Percentiles rank a stretch among this genome's conserved stretches.
These are phyloP conservation scores for Rhagonycha fulva DNA, from an alignment of 2,888 invertebrate species.

Conservation along the genomic window DNA sequence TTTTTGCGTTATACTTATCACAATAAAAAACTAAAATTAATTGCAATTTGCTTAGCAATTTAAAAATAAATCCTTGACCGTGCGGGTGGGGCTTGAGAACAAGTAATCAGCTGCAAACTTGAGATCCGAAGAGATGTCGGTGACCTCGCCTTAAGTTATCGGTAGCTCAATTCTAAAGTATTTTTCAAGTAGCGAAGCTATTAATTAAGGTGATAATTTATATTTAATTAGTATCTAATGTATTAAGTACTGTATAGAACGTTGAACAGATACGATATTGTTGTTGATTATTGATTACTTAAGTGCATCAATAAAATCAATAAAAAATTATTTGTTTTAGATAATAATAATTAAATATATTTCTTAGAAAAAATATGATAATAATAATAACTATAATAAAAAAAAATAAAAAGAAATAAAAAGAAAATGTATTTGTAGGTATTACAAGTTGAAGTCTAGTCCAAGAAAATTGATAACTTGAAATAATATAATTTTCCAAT, in stretches of 20 bases:
- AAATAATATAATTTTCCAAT: too few species aligned
- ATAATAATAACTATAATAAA: too few species aligned
- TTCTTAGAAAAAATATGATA: neutral
- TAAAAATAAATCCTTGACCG: conserved; percentile 35
- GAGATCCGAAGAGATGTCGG: conserved; percentile 32
- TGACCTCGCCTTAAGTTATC: conserved; percentile 33
- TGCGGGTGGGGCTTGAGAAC: conserved; percentile 39
- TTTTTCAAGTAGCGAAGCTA: conserved; percentile 27
- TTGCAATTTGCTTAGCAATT: conserved; percentile 7
- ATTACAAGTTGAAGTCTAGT: too few species aligned
- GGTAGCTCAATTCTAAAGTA: conserved; percentile 25
- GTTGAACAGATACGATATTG: neutral
- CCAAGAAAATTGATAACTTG: too few species aligned
- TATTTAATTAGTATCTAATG: conserved; percentile 14
- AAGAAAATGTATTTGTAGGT: too few species aligned
- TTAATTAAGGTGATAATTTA: conserved; percentile 23
- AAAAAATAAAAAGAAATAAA: too few species aligned
- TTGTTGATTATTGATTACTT: neutral
- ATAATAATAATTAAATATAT: neutral
- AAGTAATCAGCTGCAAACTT: conserved; percentile 32
- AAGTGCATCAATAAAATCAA: neutral
- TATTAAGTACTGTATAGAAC: neutral
- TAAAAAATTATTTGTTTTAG: neutral
- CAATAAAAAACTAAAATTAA: neutral
- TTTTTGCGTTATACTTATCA: neutral